Evolutionary conservation across 2,113 vertebrate genomes (phyloP), one percentile per base, ranked within the genome.

Genomic region (Dunckerocampus dactyliophorus): DNA sequence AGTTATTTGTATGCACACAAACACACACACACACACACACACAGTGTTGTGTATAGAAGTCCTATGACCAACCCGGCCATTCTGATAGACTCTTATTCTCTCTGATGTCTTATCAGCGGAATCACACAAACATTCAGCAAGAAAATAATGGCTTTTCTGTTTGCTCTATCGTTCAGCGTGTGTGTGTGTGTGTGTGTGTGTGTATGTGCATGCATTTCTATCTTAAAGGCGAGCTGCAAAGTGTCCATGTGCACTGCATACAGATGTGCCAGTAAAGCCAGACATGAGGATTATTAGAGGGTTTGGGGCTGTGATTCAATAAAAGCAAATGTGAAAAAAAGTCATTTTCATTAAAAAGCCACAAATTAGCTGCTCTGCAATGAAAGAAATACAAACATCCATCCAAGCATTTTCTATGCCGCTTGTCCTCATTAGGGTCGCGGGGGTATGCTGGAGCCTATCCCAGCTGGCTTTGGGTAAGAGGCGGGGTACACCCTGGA

Each of bases 101-200:
- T 85, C 76, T 80, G 82, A 82, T 73, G 77, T 80, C 81, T 85
- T 87, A 88, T 88, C 85, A 83, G 75, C 76, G 81, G 79, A 79
- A 88, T 87, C 83, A 83, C 81, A 81, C 81, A 85, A 82, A 86
- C 83, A 79, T 84, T 82, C 79, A 77, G 81, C 59, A 75, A 56
- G 70, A 84, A 85, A 85, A 87, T 87, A 87, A 87, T 86, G 82
- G 85, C 75, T 81, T 88, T 84, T 86, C 75, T 87, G 80, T 83
- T 85, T 80, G 71, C 78, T 34, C 63, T 75, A 56, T 72, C 65
- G 57, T 47, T 75, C 22, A 69, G 43, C 59, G 61, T 64, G 47
- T 46, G 62, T 67, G 64, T 50, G 50, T 66, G 63, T 75, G 56
- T 46, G 39, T 39, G 49, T 55, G 31, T 46, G 24, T 49, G 47